These are phyloP conservation scores for Drosophila tripunctata DNA, from an alignment of 2,888 invertebrate genomes.

Conservation along the genomic window DNA sequence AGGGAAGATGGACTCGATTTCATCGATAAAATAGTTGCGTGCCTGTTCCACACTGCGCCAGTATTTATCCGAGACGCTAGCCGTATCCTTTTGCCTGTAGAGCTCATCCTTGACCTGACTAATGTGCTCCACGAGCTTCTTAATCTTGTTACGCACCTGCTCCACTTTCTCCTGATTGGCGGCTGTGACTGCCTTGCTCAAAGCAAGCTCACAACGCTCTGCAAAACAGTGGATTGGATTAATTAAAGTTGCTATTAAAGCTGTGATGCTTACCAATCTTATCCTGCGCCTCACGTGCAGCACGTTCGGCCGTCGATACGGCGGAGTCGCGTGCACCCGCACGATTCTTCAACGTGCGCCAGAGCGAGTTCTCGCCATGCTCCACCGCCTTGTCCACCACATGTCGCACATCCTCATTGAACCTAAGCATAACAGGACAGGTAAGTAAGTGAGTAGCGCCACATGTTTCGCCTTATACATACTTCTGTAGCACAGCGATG, in stretches of 20 bases:
- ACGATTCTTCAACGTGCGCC: constrained; percentile 86
- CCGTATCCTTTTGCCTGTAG: constrained; percentile 86
- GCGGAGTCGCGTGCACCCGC: constrained; percentile 86
- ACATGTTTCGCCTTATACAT: no score
- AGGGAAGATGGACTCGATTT: constrained; percentile 90
- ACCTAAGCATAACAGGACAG: no score
- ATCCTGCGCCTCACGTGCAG: constrained; percentile 86
- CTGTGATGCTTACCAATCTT: constrained; percentile 86
- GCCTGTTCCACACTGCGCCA: constrained; percentile 90
- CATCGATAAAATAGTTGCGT: constrained; percentile 87
- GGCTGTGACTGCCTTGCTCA: constrained; percentile 76
- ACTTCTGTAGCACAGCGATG: constrained; percentile 85
- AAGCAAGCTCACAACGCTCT: constrained; percentile 82
- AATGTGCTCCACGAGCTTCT: constrained; percentile 86
- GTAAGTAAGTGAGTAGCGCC: no score
- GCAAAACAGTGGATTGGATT: neutral
- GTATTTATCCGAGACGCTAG: constrained; percentile 90
- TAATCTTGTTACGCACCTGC: constrained; percentile 86
- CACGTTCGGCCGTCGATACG: constrained; percentile 86
- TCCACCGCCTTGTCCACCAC: constrained; percentile 87
- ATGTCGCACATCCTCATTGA: constrained; percentile 85
- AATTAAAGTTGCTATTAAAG: neutral
- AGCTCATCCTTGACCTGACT: constrained; percentile 86
- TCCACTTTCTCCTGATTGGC: constrained; percentile 84
- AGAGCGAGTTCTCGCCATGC: constrained; percentile 86